These are phyloP conservation scores for Geotrupes spiniger DNA, from an alignment of 2,888 invertebrate genomes.

Conservation along the genomic window DNA sequence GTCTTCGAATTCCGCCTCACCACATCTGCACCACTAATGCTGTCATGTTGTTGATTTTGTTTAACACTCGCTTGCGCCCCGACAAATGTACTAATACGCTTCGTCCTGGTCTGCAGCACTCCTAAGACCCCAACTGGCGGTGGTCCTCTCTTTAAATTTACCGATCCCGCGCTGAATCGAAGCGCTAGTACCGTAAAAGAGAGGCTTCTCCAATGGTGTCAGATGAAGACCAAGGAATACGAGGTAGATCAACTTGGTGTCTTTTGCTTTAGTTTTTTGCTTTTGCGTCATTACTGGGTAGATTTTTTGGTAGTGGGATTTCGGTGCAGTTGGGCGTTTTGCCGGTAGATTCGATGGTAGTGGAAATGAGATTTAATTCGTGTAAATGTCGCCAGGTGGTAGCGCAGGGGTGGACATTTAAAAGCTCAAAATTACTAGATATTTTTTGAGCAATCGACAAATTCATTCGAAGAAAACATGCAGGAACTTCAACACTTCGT, in stretches of 20 bases:
- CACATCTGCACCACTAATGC: too few relatives aligned
- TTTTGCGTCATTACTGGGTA: constrained; percentile 5
- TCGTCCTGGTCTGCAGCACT: constrained; percentile 55
- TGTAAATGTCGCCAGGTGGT: too few relatives aligned
- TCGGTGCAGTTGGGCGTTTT: constrained; percentile 5
- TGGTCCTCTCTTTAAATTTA: constrained; percentile 82
- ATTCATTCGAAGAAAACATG: too few relatives aligned
- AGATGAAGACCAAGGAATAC: constrained; percentile 95
- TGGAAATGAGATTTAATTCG: too few relatives aligned
- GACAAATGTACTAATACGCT: constrained; percentile 16
- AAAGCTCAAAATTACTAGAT: too few relatives aligned
- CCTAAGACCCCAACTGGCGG: constrained; percentile 70
- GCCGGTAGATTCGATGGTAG: neutral
- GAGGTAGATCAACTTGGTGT: constrained; percentile 63
- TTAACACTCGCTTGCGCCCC: constrained; percentile 1
- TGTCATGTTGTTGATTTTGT: neutral
- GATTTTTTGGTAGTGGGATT: neutral
- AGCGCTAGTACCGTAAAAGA: constrained; percentile 96
- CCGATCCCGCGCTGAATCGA: constrained; percentile 84
- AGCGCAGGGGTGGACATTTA: too few relatives aligned
- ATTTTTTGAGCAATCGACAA: too few relatives aligned
- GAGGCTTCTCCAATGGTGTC: constrained; percentile 94
- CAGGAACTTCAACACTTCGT: too few relatives aligned
- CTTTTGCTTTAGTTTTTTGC: constrained; percentile 1
- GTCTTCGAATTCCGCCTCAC: too few relatives aligned